Conservation (phyloP, 1,140 invertebrate genomes). For the Rhyacophila brunnea region DNA sequence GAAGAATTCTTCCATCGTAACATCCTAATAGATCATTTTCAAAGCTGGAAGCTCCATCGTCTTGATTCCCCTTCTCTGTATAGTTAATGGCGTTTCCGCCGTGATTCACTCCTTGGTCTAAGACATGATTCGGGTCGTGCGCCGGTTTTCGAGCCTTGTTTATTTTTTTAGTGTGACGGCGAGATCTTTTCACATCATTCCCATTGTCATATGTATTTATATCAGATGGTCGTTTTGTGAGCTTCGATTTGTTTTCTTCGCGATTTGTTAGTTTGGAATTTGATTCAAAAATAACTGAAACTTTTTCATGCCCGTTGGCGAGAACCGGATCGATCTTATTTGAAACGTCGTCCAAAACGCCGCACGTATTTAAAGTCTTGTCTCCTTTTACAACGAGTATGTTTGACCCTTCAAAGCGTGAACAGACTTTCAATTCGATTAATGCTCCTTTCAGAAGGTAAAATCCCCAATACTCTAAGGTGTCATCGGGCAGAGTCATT, state of each 20-base stretch:
- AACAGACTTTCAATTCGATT: slow-evolving; percentile 76
- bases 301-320: slow-evolving; percentile 62
- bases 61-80: slow-evolving; percentile 52
- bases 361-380: slow-evolving; percentile 72
- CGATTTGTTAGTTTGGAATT: slow-evolving; percentile 40
- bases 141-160: slow-evolving; percentile 36
- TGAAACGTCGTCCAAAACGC: slow-evolving; percentile 66
- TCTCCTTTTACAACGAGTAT: slow-evolving; percentile 78
- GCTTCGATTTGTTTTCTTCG: slow-evolving; percentile 5
- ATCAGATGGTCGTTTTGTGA: background rate
- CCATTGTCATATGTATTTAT: background rate
- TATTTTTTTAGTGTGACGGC: background rate
- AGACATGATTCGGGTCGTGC: slow-evolving; percentile 59
- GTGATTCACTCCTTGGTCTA: slow-evolving; percentile 71
- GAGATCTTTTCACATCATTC: background rate
- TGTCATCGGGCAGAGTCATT: slow-evolving; percentile 80
- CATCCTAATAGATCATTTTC: slow-evolving; percentile 72
- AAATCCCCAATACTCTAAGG: slow-evolving; percentile 87
- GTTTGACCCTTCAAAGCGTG: slow-evolving; percentile 72
- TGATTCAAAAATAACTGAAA: slow-evolving; percentile 68
- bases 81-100: slow-evolving; percentile 69
- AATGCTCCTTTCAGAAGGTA: slow-evolving; percentile 74
- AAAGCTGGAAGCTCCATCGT: slow-evolving; percentile 71
- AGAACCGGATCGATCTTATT: slow-evolving; percentile 59
- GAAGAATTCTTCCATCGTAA: slow-evolving; percentile 69